Percentiles rank a stretch among this genome's conserved stretches.
phyloP scores from a whole-genome alignment of 2,888 invertebrate species.

The Synergus japonicus region DNA sequence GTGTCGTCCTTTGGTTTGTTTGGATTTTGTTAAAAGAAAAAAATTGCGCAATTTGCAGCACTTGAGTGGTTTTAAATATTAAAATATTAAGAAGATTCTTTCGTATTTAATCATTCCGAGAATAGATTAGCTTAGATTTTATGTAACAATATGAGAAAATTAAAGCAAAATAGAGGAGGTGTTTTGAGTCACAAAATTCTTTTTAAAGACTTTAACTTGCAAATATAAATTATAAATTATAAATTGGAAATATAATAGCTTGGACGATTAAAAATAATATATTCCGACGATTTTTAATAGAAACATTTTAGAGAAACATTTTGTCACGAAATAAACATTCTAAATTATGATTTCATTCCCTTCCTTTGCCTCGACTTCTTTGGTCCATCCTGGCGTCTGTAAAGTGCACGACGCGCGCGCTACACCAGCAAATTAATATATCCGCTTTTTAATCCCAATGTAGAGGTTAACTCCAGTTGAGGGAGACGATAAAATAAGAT shows the following conservation, averaged over 20 bases:
- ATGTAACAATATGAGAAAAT: background rate
- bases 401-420: conserved; percentile 48
- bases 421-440: conserved; percentile 74
- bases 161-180: background rate
- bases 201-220: too few species aligned
- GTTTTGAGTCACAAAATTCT: too few species aligned
- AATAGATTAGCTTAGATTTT: background rate
- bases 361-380: background rate
- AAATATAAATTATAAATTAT: too few species aligned
- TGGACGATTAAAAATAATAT: too few species aligned
- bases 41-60: background rate
- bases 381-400: conserved; percentile 46
- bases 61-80: conserved; percentile 1
- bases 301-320: background rate
- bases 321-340: background rate
- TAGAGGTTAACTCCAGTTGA: conserved; percentile 73
- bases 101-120: background rate
- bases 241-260: too few species aligned
- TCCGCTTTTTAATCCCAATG: conserved; percentile 77
- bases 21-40: conserved; percentile 23
- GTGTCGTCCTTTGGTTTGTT: conserved; percentile 35
- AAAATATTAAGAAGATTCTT: background rate
- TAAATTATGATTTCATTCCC: conserved; percentile 11
- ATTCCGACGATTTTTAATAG: too few species aligned
- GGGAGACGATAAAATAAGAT: conserved; percentile 73